phyloP scores from a whole-genome alignment of 2,797 vertebrate genomes.

The Macroramphosus scolopax region DNA sequence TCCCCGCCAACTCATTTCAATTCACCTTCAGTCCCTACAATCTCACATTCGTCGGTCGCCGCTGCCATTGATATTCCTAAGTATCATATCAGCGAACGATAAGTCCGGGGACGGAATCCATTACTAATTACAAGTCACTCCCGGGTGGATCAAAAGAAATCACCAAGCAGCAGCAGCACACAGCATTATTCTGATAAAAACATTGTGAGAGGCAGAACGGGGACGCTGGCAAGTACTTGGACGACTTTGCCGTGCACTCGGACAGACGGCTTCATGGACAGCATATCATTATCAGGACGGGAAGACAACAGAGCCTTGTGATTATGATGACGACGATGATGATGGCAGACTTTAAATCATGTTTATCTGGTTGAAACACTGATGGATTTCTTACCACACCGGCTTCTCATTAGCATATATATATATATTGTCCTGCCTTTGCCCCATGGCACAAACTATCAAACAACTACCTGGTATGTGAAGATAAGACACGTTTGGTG shows the following conservation, averaged over 20 bases:
- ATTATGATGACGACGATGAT: conserved; percentile 54
- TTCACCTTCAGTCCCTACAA: conserved; percentile 11
- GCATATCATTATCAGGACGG: conserved; percentile 45
- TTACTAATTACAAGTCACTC: conserved; percentile 75
- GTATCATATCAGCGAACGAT: conserved; percentile 34
- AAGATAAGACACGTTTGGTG: conserved; percentile 58
- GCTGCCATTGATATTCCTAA: conserved; percentile 42
- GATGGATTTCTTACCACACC: conserved; percentile 26
- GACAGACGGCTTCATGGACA: conserved; percentile 56
- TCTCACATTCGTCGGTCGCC: conserved; percentile 16
- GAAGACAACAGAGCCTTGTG: conserved; percentile 35
- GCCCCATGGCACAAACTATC: conserved; percentile 40
- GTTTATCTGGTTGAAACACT: conserved; percentile 40
- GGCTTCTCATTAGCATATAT: conserved; percentile 52
- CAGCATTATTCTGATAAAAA: conserved; percentile 76
- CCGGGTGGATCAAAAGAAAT: conserved; percentile 77
- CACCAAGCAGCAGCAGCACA: conserved; percentile 66
- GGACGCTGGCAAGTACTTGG: conserved; percentile 58
- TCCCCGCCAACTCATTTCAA: conserved; percentile 21
- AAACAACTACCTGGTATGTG: conserved; percentile 49
- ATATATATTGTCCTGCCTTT: conserved; percentile 16
- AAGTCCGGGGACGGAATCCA: conserved; percentile 64
- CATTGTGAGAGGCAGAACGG: conserved; percentile 65
- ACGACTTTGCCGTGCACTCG: conserved; percentile 37
- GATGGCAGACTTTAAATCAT: conserved; percentile 52